A percentile compares a stretch with the other conserved stretches of the same genome.
Evolutionary conservation across 2,888 invertebrate genomes (phyloP).

Genomic region (Drosophila dives): DNA sequence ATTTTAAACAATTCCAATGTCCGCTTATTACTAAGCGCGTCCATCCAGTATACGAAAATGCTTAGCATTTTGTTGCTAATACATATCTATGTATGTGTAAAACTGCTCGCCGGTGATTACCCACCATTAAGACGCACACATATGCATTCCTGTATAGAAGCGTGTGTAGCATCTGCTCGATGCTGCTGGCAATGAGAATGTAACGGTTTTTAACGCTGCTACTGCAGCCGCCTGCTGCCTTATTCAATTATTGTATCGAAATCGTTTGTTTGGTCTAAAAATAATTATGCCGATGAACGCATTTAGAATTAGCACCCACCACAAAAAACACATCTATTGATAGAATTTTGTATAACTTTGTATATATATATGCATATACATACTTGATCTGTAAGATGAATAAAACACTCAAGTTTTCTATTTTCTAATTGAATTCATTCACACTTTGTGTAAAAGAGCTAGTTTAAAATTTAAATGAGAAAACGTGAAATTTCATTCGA

Average conservation of each 20-base stretch:
- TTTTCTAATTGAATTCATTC: slow-evolving; percentile 57
- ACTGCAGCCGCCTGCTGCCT: slow-evolving; percentile 36
- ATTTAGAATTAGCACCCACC: slow-evolving; percentile 66
- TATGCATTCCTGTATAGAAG: slow-evolving; percentile 1
- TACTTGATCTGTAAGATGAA: slow-evolving; percentile 12
- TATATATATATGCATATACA: slow-evolving; percentile 27
- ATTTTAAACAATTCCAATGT: slow-evolving; percentile 67
- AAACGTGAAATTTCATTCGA: slow-evolving; percentile 62
- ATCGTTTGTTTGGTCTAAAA: slow-evolving; percentile 78
- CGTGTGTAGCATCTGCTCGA: slow-evolving; percentile 10
- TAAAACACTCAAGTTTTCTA: slow-evolving; percentile 17
- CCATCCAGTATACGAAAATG: slow-evolving; percentile 63
- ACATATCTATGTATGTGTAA: background rate
- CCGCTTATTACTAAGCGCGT: slow-evolving; percentile 68
- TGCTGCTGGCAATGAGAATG: slow-evolving; percentile 51
- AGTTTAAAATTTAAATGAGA: slow-evolving; percentile 32
- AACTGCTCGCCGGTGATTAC: slow-evolving; percentile 45
- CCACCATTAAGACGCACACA: slow-evolving; percentile 18
- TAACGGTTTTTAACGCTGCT: slow-evolving; percentile 51
- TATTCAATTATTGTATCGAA: slow-evolving; percentile 62
- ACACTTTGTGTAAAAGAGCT: slow-evolving; percentile 60
- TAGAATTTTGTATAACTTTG: slow-evolving; percentile 19
- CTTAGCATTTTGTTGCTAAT: slow-evolving; percentile 74
- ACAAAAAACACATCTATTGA: slow-evolving; percentile 29
- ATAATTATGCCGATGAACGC: slow-evolving; percentile 72